Conservation (phyloP, 1,140 invertebrate species). For the Mercenaria mercenaria region DNA sequence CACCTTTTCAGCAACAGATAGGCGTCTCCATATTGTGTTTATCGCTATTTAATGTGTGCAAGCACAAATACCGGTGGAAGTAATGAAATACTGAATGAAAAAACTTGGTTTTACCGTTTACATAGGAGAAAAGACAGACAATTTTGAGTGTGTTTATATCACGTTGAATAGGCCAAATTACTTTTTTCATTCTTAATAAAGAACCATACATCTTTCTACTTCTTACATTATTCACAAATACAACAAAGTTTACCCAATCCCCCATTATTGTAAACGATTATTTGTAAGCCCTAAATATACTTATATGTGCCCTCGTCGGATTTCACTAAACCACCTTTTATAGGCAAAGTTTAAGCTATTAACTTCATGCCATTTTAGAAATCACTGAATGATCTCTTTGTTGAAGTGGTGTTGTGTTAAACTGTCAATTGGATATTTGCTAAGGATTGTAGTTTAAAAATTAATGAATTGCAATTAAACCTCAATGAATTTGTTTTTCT, state of each 20-base stretch:
- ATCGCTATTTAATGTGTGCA: too few species aligned
- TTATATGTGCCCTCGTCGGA: not conserved
- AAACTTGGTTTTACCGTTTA: too few species aligned
- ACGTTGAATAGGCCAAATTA: too few species aligned
- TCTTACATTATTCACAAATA: not conserved
- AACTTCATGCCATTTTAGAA: not conserved
- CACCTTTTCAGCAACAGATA: too few species aligned
- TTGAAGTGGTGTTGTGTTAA: not conserved
- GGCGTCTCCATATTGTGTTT: too few species aligned
- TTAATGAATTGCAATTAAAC: conserved; percentile 28
- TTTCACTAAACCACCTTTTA: conserved; percentile 24
- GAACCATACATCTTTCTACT: not conserved
- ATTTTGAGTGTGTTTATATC: too few species aligned
- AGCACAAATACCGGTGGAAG: too few species aligned
- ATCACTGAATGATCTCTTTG: not conserved
- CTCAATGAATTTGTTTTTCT: not conserved
- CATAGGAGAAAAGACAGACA: too few species aligned
- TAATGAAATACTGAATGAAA: too few species aligned
- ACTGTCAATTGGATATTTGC: not conserved
- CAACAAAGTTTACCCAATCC: not conserved
- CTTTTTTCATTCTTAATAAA: too few species aligned
- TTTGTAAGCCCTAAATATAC: not conserved
- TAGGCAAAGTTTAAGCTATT: not conserved
- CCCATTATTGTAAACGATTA: not conserved
- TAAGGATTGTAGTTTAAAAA: not conserved